phyloP scores from a whole-genome alignment of 1,140 invertebrate genomes.

The Helicoverpa armigera region DNA sequence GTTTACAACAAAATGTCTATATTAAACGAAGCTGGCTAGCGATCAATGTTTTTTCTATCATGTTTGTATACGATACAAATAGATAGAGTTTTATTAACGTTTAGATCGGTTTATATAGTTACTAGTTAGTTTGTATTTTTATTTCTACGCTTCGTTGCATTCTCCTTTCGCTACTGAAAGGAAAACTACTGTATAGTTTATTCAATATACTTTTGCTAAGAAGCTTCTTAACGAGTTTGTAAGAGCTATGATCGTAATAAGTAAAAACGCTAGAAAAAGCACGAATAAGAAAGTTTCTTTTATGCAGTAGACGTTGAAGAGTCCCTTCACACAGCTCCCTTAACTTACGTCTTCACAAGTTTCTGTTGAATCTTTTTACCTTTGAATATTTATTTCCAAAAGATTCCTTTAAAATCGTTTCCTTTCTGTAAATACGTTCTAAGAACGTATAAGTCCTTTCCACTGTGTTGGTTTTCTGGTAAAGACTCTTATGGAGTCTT shows the following conservation, averaged over 20 bases:
- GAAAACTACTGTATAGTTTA: neutral
- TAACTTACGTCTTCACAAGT: constrained; percentile 11
- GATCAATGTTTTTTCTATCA: constrained; percentile 3
- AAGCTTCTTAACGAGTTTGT: constrained; percentile 2
- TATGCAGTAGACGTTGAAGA: neutral
- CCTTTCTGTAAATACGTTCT: neutral
- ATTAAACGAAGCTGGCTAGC: neutral
- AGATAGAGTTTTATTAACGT: neutral
- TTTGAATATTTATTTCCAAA: constrained; percentile 3
- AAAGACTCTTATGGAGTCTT: too few species aligned
- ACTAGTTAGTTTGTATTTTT: neutral
- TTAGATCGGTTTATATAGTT: neutral
- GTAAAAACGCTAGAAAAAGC: constrained; percentile 7
- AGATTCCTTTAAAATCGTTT: neutral
- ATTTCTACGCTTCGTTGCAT: neutral
- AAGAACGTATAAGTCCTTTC: neutral
- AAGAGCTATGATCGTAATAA: constrained; percentile 1
- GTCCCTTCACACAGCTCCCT: neutral
- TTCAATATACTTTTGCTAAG: neutral
- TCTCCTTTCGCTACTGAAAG: neutral
- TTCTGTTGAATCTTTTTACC: constrained; percentile 22
- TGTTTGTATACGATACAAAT: too few species aligned
- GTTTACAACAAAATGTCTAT: neutral
- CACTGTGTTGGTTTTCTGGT: too few species aligned
- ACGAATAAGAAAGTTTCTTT: constrained; percentile 20